Conservation (phyloP, 2,888 invertebrate genomes). For the Altica lythri region DNA sequence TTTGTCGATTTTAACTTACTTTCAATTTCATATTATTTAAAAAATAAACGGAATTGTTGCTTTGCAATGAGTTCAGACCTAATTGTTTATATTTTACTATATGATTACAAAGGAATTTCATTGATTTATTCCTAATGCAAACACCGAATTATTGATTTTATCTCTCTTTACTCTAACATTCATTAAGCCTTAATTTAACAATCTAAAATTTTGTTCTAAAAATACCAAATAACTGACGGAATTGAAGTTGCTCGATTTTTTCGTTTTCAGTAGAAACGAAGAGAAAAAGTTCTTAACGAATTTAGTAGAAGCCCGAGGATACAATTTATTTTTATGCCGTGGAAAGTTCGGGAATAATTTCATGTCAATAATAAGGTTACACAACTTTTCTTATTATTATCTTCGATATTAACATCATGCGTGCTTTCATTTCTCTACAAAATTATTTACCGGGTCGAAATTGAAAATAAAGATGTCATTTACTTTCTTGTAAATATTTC, state of each 20-base stretch:
- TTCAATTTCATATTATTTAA: too few relatives aligned
- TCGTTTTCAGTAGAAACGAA: background rate
- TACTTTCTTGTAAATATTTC: constrained; percentile 15
- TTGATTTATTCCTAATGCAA: too few relatives aligned
- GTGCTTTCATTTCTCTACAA: constrained; percentile 17
- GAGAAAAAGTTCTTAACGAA: constrained; percentile 38
- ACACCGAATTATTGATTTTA: too few relatives aligned
- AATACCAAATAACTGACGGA: background rate
- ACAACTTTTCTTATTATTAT: constrained; percentile 51
- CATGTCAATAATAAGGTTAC: constrained; percentile 49
- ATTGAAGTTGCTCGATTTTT: background rate
- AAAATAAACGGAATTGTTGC: too few relatives aligned
- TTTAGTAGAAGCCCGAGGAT: constrained; percentile 40
- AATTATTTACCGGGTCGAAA: constrained; percentile 1
- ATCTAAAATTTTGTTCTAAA: too few relatives aligned
- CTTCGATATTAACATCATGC: constrained; percentile 41
- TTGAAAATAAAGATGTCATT: background rate
- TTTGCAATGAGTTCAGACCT: too few relatives aligned
- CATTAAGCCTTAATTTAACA: too few relatives aligned
- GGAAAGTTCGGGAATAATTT: constrained; percentile 42
- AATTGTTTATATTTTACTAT: too few relatives aligned
- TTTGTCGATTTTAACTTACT: too few relatives aligned
- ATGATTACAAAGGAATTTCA: too few relatives aligned
- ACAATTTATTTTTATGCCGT: constrained; percentile 46
- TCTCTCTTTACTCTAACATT: too few relatives aligned